Evolutionary conservation across 2,113 vertebrate species (phyloP), one percentile per base, ranked within the genome.

Genomic region (Falcunculus frontatus): DNA sequence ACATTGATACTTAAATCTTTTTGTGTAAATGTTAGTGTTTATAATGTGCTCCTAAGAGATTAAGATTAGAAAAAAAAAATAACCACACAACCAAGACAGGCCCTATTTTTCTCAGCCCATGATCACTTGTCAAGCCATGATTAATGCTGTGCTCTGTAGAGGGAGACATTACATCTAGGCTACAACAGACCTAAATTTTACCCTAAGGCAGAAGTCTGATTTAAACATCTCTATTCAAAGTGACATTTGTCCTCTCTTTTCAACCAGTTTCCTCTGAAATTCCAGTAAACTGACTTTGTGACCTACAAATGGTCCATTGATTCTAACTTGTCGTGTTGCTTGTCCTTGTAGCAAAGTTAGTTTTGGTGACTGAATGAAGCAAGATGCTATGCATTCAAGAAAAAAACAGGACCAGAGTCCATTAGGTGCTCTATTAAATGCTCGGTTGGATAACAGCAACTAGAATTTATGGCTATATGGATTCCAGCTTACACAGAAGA

Each of bases 241-340:
- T 98, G 98, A 98, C 98, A 98, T 98, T 98, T 98, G 98, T 98
- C 98, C 98, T 98, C 97, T 97, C 97, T 98, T 98, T 98, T 98
- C 98, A 98, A 98, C 97, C 97, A 96, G 96, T 98, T 99, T 98
- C 97, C 97, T 98, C 97, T 98, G 97, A 98, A 99, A 98, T 98
- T 97, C 97, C 97, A 98, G 97, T 96, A 96, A 97, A 98, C 98
- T 98, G 98, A 99, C 98, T 98, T 97, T 96, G 95, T 98, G 98
- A 98, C 97, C 98, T 98, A 98, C 97, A 98, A 98, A 94, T 96
- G 98, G 98, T 94, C 96, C 91, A 85, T 90, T 92, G 98, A 98
- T 98, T 98, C 91, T 96, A 97, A 97, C 97, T 93, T 97, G 97
- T 97, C 95, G 97, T 65, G 87, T 93, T 88, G 97, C 85, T 95